A percentile compares a stretch with the other conserved stretches of the same genome.
Evolutionary conservation across 2,113 vertebrate species (phyloP).

Genomic region (Crocuta crocuta): DNA sequence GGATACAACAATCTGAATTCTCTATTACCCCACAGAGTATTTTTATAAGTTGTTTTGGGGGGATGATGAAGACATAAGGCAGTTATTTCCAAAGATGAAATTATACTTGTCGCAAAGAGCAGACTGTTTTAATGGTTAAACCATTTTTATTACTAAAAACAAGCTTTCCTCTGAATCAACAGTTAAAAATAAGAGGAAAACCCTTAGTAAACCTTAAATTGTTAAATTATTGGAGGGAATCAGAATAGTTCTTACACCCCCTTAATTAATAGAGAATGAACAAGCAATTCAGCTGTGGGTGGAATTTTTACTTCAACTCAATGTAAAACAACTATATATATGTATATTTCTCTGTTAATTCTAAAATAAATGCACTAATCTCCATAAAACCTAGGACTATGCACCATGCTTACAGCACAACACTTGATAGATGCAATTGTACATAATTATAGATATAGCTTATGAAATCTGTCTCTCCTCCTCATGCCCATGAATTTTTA

Average conservation of each 20-base stretch:
- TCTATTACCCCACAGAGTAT: background rate
- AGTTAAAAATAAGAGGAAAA: background rate
- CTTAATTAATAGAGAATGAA: background rate
- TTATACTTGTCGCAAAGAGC: background rate
- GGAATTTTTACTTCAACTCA: background rate
- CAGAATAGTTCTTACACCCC: background rate
- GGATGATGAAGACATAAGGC: background rate
- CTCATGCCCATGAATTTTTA: background rate
- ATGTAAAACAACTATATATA: background rate
- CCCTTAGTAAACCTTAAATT: background rate
- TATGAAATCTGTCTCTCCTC: background rate
- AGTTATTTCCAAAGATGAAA: slow-evolving; percentile 48
- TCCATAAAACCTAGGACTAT: background rate
- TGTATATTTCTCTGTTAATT: background rate
- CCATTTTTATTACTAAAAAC: slow-evolving; percentile 36
- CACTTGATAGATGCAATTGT: background rate
- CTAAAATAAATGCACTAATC: background rate
- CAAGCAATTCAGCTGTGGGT: background rate
- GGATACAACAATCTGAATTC: background rate
- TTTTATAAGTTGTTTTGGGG: background rate
- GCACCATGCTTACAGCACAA: background rate
- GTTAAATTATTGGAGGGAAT: slow-evolving; percentile 8
- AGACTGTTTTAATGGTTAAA: slow-evolving; percentile 44
- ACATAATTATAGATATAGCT: background rate
- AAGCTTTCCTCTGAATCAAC: background rate